Percentiles rank a stretch among this genome's conserved stretches.
These are phyloP conservation scores for Bambusicola thoracicus DNA, from an alignment of 2,113 vertebrate genomes.

Conservation along the genomic window DNA sequence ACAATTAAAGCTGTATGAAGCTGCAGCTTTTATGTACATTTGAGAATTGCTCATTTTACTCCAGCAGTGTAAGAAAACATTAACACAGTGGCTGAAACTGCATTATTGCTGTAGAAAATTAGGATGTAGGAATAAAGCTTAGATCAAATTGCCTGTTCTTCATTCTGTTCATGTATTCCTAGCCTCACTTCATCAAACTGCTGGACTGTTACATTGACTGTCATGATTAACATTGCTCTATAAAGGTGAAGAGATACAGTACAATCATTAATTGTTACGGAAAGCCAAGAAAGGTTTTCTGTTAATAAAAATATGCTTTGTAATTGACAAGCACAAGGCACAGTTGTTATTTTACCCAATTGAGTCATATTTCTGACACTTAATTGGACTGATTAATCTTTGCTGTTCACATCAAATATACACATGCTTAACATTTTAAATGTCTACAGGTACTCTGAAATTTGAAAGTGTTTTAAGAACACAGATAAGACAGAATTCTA, in stretches of 20 bases:
- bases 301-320: background rate
- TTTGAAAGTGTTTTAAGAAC: background rate
- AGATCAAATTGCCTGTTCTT: background rate
- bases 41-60: conserved; percentile 49
- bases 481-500: background rate
- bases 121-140: background rate
- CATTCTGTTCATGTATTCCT: background rate
- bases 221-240: background rate
- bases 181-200: background rate
- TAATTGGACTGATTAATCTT: conserved; percentile 29
- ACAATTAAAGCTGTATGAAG: conserved; percentile 65
- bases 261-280: background rate
- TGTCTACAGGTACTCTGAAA: background rate
- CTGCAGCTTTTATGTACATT: conserved; percentile 39
- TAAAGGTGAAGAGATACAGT: background rate
- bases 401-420: background rate
- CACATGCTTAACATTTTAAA: background rate
- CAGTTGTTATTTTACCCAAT: conserved; percentile 24
- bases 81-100: conserved; percentile 14
- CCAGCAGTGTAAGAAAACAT: conserved; percentile 30
- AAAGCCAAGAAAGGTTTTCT: background rate
- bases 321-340: conserved; percentile 19
- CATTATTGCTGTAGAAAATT: conserved; percentile 24
- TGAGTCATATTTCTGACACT: conserved; percentile 8
- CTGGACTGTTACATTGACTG: background rate